Percentiles rank a stretch among this genome's conserved stretches.
Evolutionary conservation across 2,113 vertebrate species (phyloP).

Genomic region (Takifugu bimaculatus): DNA sequence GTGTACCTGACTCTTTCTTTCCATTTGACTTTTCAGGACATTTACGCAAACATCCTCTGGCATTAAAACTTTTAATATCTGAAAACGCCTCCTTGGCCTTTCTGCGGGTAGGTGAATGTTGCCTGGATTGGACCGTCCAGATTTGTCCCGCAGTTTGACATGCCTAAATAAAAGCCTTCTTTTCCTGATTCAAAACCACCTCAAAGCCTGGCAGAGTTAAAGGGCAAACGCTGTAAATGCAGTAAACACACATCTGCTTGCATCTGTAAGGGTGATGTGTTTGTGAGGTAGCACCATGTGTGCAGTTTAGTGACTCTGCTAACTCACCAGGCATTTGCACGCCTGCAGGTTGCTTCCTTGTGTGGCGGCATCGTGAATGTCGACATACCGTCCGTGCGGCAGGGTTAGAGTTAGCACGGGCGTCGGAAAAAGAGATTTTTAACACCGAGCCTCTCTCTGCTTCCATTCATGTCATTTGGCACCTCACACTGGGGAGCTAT

Average conservation of each 20-base stretch:
- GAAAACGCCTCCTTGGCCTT: slow-evolving; percentile 52
- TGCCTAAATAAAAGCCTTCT: slow-evolving; percentile 50
- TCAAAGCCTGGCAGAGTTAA: slow-evolving; percentile 49
- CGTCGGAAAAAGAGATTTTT: slow-evolving; percentile 7
- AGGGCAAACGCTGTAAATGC: slow-evolving; percentile 19
- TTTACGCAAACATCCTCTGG: slow-evolving; percentile 35
- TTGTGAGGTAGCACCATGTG: slow-evolving; percentile 2
- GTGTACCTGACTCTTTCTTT: slow-evolving; percentile 58
- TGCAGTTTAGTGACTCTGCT: neutral
- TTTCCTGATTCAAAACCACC: slow-evolving; percentile 51
- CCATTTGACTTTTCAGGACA: slow-evolving; percentile 50
- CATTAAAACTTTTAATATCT: slow-evolving; percentile 59
- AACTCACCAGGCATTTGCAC: neutral
- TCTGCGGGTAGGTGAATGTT: slow-evolving; percentile 38
- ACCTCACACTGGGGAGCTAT: slow-evolving; percentile 12
- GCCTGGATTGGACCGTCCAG: slow-evolving; percentile 20
- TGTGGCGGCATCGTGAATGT: neutral
- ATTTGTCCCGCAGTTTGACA: slow-evolving; percentile 50
- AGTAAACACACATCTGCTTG: slow-evolving; percentile 32
- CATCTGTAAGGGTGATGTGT: neutral
- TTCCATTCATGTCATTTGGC: slow-evolving; percentile 16
- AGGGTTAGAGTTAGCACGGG: neutral
- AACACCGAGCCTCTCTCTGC: slow-evolving; percentile 1
- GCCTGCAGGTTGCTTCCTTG: neutral
- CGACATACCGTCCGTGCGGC: neutral